Base-by-base conservation (phyloP, 1,140 invertebrate species). In the Bombus turneri region DNA sequence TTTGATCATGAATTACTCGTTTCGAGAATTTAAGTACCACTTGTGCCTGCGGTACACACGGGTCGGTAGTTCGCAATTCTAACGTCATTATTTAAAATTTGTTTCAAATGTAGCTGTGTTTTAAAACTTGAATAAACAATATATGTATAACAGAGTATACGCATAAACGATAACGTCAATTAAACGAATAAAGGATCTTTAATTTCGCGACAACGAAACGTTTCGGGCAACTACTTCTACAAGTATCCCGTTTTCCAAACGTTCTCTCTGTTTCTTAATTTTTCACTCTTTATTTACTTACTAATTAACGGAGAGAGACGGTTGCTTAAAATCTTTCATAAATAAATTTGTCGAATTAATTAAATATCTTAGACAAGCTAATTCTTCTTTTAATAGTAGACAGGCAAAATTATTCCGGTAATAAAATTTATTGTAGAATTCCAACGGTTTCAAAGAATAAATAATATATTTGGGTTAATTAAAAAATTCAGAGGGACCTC, bases 11-110 rank as follows among this genome's bases (percentile, higher is more conserved):
- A 66, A 37, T 31, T 43, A 68, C 81, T 76, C 81, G 81, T 37
- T 53, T 28, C 72, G 59, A 76, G 81, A 77, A 74, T 83, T 68
- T 68, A 83, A 83, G 72, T 68, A 62, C 73, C 43, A 53, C 81
- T 83, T 62, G 62, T 25, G 41, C 34, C 31, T 77, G 28, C 39
- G 59, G 81, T 68, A 53, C 71, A 37, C 28, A 22, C 62, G 15
- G 53, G 28, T 39, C 43, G 31, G 41, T 39, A 37, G 62, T 37
- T 77, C 18, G 43, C 73, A 37, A 31, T 25, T 31, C 28, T 64
- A 43, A 68, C 81, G 43, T 83, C 41, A 3, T 41, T 39, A 37
- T 34, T 53, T 83, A 41, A 31, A 83, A 77, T 77, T 76, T 77
- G 73, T 77, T 76, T 68, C 59, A 68, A 37, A 83, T n/a, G 28